Evolutionary conservation across 1,140 invertebrate genomes (phyloP), one percentile per base, ranked within the genome.

Genomic region (Globodera rostochiensis): DNA sequence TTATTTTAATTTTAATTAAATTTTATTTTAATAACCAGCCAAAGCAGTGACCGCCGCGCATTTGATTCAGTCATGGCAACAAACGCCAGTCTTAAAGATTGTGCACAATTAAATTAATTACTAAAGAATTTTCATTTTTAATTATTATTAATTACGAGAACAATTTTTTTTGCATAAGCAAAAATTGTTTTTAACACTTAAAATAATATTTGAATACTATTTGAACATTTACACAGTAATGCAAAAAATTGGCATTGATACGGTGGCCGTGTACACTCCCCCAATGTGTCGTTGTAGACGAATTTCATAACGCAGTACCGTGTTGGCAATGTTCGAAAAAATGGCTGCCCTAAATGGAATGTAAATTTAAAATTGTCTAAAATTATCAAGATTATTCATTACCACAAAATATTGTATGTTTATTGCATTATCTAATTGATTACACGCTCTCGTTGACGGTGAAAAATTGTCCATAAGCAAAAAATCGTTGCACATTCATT

Each of bases 281-380:
- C 70, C 70, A 47, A 69, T 70, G 46, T 47, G 19, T 50, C 77
- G 77, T 21, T 69, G 66, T 36, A 78, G 25, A 19, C 60, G 9
- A 47, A 78, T 78, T 78, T 78, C 50, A 69, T 78, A 78, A 53
- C 77, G 57, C 21, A 78, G 70, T 7, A 78, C 77, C 11, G 77
- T 77, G 21, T 77, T 77, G 64, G 76, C 64, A 13, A 77, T 19
- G 21, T 21, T 60, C 21, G 76, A 77, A 47, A 66, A 77, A 19
- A 67, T 5, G n/a, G 53, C 76, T 11, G 76, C 76, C 64, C 49
- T 77, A 64, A 64, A 64, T 6, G 13, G 4, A 15, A 13, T 19
- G 5, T 19, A 19, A 19, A 19, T 64, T 13, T 64, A 64, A 64
- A 64, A 15, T 66, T 36, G 36, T 36, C 36, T 36, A 36, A 36